Base-by-base conservation (phyloP, 2,797 vertebrate genomes). In the Coregonus sp. region DNA sequence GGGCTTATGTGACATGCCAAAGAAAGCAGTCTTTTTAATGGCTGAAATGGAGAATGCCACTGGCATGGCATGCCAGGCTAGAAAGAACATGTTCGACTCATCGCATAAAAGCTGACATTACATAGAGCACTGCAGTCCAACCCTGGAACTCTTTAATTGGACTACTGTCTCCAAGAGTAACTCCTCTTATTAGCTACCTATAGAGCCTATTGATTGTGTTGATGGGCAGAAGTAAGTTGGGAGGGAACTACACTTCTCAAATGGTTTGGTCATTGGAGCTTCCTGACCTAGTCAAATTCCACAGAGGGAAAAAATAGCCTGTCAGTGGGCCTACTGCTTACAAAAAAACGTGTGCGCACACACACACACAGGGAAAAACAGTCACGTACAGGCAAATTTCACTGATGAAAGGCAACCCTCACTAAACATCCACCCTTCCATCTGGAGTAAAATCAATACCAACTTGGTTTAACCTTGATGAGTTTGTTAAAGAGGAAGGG, bases 241-340 rank as follows among this genome's bases (percentile, higher is more conserved):
- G 77, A 66, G 81, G 82, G 84, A 78, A 78, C 78, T 84, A 77
- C 82, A 71, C 86, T 74, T 82, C 80, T 90, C 77, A 81, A 78
- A 85, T 89, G 79, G 73, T 88, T 75, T 70, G 72, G 84, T 84
- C 82, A 89, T 78, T 86, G 81, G 80, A 89, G 81, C 85, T 86
- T 81, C 47, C 73, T 80, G 85, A 86, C 85, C 82, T 76, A 31
- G 67, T 79, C 74, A 76, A 86, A 87, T 89, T 90, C 88, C 89
- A 77, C 67, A 73, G 81, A 74, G 86, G 77, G 79, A 84, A 90
- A 90, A 91, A 91, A 91, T 90, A 90, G 89, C 79, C 75, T 59
- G 85, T 78, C 76, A 25, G 25, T 25, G 25, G 25, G 25, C 25
- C 25, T 25, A 25, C 25, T 25, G 25, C 25, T 25, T 25, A 25